Evolutionary conservation across 2,113 vertebrate species (phyloP).

Genomic region (Crotalus helleri): DNA sequence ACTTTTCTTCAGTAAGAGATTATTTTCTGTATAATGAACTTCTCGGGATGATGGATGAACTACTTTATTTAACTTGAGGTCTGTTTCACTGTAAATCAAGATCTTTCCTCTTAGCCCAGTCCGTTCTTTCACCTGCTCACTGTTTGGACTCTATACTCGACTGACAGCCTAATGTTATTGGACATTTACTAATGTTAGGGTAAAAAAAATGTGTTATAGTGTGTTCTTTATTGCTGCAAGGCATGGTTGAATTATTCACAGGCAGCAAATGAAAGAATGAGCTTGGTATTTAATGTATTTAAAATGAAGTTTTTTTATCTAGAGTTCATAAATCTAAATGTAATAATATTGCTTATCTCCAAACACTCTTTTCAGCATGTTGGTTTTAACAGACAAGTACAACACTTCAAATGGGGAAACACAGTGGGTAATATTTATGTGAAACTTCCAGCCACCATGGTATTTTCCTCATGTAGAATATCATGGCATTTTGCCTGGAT

Average conservation of each 20-base stretch:
- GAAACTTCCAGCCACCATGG: conserved; percentile 74
- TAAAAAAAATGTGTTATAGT: conserved; percentile 33
- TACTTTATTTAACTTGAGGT: conserved; percentile 46
- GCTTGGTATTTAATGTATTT: conserved; percentile 56
- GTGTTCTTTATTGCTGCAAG: conserved; percentile 56
- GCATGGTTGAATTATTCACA: conserved; percentile 62
- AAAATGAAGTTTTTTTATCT: conserved; percentile 45
- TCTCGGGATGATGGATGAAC: conserved; percentile 40
- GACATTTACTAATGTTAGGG: conserved; percentile 47
- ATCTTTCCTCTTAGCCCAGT: conserved; percentile 23
- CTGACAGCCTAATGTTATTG: conserved; percentile 58
- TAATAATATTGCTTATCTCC: conserved; percentile 58
- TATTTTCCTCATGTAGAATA: conserved; percentile 76
- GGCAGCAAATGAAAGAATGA: conserved; percentile 48
- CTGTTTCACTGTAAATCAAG: conserved; percentile 39
- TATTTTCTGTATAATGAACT: conserved; percentile 44
- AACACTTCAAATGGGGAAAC: conserved; percentile 76
- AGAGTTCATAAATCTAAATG: conserved; percentile 62
- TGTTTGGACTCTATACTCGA: conserved; percentile 49
- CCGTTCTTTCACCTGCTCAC: conserved; percentile 35
- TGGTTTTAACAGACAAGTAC: conserved; percentile 73
- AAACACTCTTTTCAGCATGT: conserved; percentile 68
- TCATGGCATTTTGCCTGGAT: conserved; percentile 84
- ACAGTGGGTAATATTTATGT: conserved; percentile 86
- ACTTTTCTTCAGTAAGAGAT: conserved; percentile 31